phyloP scores from a whole-genome alignment of 2,888 invertebrate species.

The Diarsia rubi region DNA sequence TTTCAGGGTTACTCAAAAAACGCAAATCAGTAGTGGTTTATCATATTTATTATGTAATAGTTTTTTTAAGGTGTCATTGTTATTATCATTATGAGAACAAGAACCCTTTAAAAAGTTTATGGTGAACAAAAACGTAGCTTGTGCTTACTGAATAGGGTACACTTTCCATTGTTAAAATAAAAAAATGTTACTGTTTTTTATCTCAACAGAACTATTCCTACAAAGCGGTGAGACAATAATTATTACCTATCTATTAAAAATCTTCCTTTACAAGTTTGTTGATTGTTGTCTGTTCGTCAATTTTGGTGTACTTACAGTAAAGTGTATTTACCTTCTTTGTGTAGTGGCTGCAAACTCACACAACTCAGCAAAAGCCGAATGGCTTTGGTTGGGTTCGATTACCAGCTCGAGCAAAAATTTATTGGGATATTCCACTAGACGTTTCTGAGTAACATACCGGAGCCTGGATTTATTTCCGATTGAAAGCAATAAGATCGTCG shows the following conservation, averaged over 20 bases:
- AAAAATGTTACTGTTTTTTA: not conserved
- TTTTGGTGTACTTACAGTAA: not conserved
- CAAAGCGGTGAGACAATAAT: slow-evolving; percentile 13
- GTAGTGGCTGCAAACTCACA: not conserved
- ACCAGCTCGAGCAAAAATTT: too few relatives aligned
- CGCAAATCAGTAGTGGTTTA: too few relatives aligned
- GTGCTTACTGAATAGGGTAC: not conserved
- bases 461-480: too few relatives aligned
- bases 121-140: not conserved
- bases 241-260: not conserved
- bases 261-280: not conserved
- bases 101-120: not conserved
- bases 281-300: not conserved
- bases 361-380: not conserved
- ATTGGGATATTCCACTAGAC: too few relatives aligned
- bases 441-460: too few relatives aligned
- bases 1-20: too few relatives aligned
- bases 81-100: too few relatives aligned
- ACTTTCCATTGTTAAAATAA: not conserved
- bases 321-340: not conserved
- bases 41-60: too few relatives aligned
- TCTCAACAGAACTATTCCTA: slow-evolving; percentile 29
- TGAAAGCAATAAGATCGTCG: too few relatives aligned
- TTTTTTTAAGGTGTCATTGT: too few relatives aligned
- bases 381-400: not conserved